Evolutionary conservation across 2,113 vertebrate genomes (phyloP).

Genomic region (Vimba vimba): DNA sequence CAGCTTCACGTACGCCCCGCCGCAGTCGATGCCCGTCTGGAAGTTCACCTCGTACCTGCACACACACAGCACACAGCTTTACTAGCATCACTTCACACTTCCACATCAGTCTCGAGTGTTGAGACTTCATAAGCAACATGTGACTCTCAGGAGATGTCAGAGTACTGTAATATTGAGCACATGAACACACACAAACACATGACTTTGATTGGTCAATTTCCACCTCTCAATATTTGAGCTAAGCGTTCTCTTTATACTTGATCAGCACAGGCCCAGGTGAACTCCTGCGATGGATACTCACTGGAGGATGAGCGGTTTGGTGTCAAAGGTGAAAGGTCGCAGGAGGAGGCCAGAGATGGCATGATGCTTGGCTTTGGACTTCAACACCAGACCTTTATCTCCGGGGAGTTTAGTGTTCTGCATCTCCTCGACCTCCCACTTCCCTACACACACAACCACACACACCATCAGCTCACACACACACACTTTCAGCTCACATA

Average conservation of each 20-base stretch:
- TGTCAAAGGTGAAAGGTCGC: slow-evolving; percentile 90
- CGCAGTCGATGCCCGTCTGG: slow-evolving; percentile 96
- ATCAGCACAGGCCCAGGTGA: too few species aligned
- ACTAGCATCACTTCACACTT: neutral
- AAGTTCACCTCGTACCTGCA: slow-evolving; percentile 97
- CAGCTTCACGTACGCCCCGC: slow-evolving; percentile 95
- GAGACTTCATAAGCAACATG: neutral
- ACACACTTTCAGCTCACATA: neutral
- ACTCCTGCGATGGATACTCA: slow-evolving; percentile 60
- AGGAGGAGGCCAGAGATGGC: slow-evolving; percentile 89
- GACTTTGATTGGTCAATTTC: neutral
- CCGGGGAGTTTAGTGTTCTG: slow-evolving; percentile 90
- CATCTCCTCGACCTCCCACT: slow-evolving; percentile 97
- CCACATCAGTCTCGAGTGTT: neutral
- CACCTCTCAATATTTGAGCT: neutral
- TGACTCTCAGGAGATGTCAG: neutral
- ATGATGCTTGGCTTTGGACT: slow-evolving; percentile 95
- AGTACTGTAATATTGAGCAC: too few species aligned
- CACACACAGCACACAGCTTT: neutral
- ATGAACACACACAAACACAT: neutral
- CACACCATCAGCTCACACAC: neutral
- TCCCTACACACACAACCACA: slow-evolving; percentile 74
- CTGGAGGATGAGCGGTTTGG: slow-evolving; percentile 92
- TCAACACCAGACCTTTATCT: slow-evolving; percentile 92
- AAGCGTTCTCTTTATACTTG: too few species aligned